Evolutionary conservation across 2,888 invertebrate genomes (phyloP).

Genomic region (Ennomos erosarius): DNA sequence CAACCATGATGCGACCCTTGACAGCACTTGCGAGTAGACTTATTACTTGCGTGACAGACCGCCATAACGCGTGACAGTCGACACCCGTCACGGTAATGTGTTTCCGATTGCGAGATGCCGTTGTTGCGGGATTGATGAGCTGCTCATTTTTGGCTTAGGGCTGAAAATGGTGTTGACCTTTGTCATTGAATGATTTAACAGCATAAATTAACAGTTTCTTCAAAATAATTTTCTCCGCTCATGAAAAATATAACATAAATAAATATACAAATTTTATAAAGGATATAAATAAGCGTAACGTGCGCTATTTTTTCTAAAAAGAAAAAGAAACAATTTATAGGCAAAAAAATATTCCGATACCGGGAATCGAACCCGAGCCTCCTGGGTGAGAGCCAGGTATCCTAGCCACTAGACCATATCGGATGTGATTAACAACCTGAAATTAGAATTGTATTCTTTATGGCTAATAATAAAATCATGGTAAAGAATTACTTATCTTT

Average conservation of each 20-base stretch:
- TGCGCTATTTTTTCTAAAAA: too few species aligned
- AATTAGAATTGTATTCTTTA: too few species aligned
- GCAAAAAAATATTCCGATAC: conserved; percentile 54
- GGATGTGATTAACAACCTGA: conserved; percentile 33
- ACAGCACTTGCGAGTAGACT: conserved; percentile 18
- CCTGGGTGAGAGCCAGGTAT: conserved; percentile 90
- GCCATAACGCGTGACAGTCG: conserved; percentile 49
- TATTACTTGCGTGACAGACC: conserved; percentile 45
- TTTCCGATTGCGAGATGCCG: conserved; percentile 62
- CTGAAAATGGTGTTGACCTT: too few species aligned
- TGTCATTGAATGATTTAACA: too few species aligned
- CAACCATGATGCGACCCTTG: conserved; percentile 26
- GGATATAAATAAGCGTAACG: too few species aligned
- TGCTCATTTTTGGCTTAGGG: conserved; percentile 19
- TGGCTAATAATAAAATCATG: too few species aligned
- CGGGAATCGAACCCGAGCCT: conserved; percentile 87
- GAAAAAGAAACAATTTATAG: too few species aligned
- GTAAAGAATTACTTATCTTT: too few species aligned
- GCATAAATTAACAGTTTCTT: too few species aligned
- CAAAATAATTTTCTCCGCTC: too few species aligned
- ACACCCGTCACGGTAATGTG: conserved; percentile 61
- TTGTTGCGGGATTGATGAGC: conserved; percentile 43
- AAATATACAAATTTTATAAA: too few species aligned
- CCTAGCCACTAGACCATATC: conserved; percentile 89
- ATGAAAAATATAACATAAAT: too few species aligned